phyloP scores from a whole-genome alignment of 2,888 invertebrate species.

The Julus scandinavius region DNA sequence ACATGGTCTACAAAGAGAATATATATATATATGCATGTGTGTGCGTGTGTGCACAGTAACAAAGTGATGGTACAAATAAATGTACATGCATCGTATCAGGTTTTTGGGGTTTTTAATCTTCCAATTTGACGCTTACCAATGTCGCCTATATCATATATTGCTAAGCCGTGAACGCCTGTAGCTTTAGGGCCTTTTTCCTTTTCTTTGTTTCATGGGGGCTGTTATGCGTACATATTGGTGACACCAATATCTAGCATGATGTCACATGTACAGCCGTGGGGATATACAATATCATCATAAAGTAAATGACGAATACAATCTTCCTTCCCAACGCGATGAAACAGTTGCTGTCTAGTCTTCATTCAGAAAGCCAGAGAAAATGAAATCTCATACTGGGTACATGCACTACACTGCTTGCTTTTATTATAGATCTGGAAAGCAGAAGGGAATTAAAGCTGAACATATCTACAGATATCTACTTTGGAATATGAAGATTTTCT shows the following conservation, averaged over 20 bases:
- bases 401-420: too few species aligned
- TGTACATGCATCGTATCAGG: slow-evolving; percentile 28
- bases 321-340: slow-evolving; percentile 9
- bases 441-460: not conserved
- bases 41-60: too few species aligned
- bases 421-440: not conserved
- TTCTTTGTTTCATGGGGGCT: not conserved
- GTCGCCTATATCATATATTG: not conserved
- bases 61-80: not conserved
- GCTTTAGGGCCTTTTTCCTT: not conserved
- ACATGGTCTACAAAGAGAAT: too few species aligned
- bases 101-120: slow-evolving; percentile 25
- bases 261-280: not conserved
- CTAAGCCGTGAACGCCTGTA: not conserved
- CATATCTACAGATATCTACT: too few species aligned
- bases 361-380: slow-evolving; percentile 23
- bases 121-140: not conserved
- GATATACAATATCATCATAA: slow-evolving; percentile 32
- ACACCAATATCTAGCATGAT: not conserved
- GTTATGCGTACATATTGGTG: not conserved
- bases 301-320: not conserved
- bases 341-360: not conserved
- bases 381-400: not conserved
- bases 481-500: too few species aligned
- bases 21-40: too few species aligned